phyloP scores from a whole-genome alignment of 2,113 vertebrate species.

The Vimba vimba region DNA sequence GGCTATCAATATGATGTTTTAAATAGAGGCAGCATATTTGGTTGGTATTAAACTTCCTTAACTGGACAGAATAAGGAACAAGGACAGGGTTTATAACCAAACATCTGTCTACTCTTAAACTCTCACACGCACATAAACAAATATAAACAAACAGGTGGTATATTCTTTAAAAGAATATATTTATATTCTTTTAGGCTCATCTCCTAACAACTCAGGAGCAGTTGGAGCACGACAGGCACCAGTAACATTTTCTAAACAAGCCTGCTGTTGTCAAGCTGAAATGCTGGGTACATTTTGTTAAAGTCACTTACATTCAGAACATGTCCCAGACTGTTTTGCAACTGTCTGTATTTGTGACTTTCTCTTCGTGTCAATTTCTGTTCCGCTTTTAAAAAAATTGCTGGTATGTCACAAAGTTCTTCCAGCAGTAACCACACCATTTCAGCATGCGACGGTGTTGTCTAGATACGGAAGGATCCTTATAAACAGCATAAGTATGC shows the following conservation, averaged over 20 bases:
- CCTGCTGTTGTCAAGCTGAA: background rate
- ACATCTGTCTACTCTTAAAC: background rate
- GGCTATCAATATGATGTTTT: background rate
- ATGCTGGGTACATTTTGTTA: background rate
- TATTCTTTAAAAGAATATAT: background rate
- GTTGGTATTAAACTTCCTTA: background rate
- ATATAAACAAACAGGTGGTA: background rate
- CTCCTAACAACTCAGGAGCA: background rate
- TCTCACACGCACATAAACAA: constrained; percentile 11
- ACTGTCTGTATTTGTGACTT: background rate
- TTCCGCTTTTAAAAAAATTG: constrained; percentile 8
- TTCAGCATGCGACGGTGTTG: constrained; percentile 4
- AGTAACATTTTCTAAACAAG: background rate
- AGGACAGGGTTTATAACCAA: background rate
- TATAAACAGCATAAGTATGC: background rate
- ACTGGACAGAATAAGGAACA: background rate
- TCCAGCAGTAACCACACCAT: background rate
- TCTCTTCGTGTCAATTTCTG: background rate
- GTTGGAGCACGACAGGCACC: background rate
- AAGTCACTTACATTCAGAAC: background rate
- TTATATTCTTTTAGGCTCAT: background rate
- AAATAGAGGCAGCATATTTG: background rate
- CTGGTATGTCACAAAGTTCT: background rate
- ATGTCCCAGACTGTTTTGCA: background rate
- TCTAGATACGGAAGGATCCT: background rate